A percentile compares a stretch with the other conserved stretches of the same genome.
These are phyloP conservation scores for Erythrolamprus reginae DNA, from an alignment of 2,113 vertebrate species.

Conservation along the genomic window DNA sequence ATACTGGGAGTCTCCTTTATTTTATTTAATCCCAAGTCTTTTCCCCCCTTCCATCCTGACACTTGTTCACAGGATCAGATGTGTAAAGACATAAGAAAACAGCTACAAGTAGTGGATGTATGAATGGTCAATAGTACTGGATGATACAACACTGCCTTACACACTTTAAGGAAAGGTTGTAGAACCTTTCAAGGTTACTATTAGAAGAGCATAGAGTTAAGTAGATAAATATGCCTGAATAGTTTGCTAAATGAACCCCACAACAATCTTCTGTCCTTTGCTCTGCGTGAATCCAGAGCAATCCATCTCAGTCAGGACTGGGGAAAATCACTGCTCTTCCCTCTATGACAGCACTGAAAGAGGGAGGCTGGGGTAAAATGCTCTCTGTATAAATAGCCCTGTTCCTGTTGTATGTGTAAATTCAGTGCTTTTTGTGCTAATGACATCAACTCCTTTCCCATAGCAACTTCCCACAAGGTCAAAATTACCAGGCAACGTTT, in stretches of 20 bases:
- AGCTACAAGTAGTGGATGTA: not conserved
- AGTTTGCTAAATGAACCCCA: not conserved
- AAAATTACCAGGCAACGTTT: slow-evolving; percentile 68
- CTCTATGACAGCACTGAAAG: slow-evolving; percentile 37
- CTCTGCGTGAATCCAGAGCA: slow-evolving; percentile 4
- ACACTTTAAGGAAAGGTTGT: not conserved
- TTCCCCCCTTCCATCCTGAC: not conserved
- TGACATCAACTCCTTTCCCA: slow-evolving; percentile 77
- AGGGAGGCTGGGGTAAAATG: slow-evolving; percentile 45
- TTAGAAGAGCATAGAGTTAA: not conserved
- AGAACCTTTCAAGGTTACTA: not conserved
- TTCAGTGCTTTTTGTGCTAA: slow-evolving; percentile 71
- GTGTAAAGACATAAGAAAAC: not conserved
- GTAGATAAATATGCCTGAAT: not conserved
- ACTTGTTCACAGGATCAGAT: not conserved
- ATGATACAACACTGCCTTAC: no score
- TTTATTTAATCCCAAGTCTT: not conserved
- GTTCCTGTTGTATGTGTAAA: slow-evolving; percentile 74
- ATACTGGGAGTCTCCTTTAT: not conserved
- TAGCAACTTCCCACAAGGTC: slow-evolving; percentile 74
- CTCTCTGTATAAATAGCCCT: slow-evolving; percentile 70
- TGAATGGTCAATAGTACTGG: not conserved
- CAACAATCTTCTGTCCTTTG: not conserved
- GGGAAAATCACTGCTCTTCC: slow-evolving; percentile 46
- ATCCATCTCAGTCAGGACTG: slow-evolving; percentile 40